Evolutionary conservation across 2,888 invertebrate species (phyloP).

Genomic region (Acanthococcus lagerstroemiae): DNA sequence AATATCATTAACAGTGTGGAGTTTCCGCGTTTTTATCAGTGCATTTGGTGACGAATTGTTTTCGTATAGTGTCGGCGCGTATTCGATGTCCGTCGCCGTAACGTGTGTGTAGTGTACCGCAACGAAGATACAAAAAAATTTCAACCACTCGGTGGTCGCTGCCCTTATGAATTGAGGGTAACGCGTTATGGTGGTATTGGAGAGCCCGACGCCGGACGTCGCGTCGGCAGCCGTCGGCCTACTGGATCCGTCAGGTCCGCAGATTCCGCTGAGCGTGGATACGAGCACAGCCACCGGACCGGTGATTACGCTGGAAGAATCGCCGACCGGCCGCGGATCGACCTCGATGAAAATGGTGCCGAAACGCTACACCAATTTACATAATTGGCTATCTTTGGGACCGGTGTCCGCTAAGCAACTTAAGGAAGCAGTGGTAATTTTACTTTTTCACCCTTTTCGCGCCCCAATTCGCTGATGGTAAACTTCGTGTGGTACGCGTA

Average conservation of each 20-base stretch:
- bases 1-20: no score
- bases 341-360: slow-evolving; percentile 75
- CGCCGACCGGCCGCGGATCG: slow-evolving; percentile 41
- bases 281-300: slow-evolving; percentile 38
- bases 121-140: no score
- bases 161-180: no score
- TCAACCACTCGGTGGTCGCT: no score
- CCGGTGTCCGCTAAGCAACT: slow-evolving; percentile 48
- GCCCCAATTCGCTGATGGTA: background rate
- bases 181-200: slow-evolving; percentile 60
- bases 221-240: slow-evolving; percentile 46
- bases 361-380: slow-evolving; percentile 80
- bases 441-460: background rate
- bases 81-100: no score
- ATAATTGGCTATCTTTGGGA: slow-evolving; percentile 65
- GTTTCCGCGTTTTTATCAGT: no score
- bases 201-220: slow-evolving; percentile 40
- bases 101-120: no score
- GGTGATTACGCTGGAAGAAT: slow-evolving; percentile 40
- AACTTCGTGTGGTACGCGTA: background rate
- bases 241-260: slow-evolving; percentile 53
- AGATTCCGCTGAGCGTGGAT: slow-evolving; percentile 35
- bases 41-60: no score
- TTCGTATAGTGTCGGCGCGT: no score
- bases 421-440: slow-evolving; percentile 45